Conservation (phyloP, 2,113 vertebrate genomes). For the Papio anubis region DNA sequence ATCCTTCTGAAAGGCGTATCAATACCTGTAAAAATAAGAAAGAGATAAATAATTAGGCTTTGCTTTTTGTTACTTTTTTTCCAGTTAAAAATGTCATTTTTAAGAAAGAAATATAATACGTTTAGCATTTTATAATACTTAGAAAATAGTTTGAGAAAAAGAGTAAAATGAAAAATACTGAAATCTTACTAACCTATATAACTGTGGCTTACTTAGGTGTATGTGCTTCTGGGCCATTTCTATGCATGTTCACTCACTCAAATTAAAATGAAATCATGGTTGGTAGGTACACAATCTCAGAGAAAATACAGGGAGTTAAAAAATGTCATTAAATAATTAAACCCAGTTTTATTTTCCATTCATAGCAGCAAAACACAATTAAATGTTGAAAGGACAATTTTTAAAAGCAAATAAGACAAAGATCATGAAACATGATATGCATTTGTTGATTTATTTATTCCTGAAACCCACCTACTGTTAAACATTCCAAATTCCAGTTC, state of each 20-base stretch:
- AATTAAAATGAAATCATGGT: background rate
- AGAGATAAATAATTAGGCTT: background rate
- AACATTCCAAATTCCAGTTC: background rate
- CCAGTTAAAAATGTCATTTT: background rate
- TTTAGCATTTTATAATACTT: background rate
- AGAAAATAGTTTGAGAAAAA: slow-evolving; percentile 34
- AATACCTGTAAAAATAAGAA: background rate
- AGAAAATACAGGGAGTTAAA: background rate
- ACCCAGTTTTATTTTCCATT: background rate
- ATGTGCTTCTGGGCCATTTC: background rate
- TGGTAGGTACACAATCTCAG: background rate
- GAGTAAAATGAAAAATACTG: background rate
- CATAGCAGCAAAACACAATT: background rate
- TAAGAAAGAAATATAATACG: background rate
- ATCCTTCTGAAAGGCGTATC: background rate
- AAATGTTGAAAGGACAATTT: background rate
- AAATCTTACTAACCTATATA: background rate
- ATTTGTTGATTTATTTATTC: background rate
- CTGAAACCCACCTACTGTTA: background rate
- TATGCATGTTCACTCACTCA: background rate
- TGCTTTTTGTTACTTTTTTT: slow-evolving; percentile 25
- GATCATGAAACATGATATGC: background rate
- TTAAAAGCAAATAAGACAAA: background rate
- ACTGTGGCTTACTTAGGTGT: background rate
- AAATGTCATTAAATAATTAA: background rate